phyloP scores from a whole-genome alignment of 2,113 vertebrate species.

The Cyprinodon brontotheroides region DNA sequence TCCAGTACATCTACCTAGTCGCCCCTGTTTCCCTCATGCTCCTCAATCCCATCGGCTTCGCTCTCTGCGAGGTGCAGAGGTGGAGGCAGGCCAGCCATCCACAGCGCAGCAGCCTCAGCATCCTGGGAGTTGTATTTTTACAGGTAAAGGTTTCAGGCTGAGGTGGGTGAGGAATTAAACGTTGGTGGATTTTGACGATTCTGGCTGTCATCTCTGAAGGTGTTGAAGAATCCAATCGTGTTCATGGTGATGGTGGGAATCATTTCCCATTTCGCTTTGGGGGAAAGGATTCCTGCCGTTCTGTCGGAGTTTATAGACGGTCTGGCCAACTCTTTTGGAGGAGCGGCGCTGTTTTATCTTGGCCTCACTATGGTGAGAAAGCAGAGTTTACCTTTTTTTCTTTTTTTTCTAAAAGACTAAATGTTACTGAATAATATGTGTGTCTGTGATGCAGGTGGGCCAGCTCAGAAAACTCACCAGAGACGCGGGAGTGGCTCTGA shows the following conservation, averaged over 20 bases:
- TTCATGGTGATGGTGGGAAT: conserved; percentile 97
- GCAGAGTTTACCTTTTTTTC: neutral
- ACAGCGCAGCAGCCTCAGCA: conserved; percentile 85
- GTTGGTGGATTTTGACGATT: fast-evolving
- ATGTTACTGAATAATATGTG: neutral
- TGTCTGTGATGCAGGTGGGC: conserved; percentile 74
- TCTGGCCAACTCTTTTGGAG: conserved; percentile 93
- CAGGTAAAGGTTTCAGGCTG: conserved; percentile 62
- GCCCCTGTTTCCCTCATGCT: conserved; percentile 98
- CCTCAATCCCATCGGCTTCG: conserved; percentile 95
- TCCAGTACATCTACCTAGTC: conserved; percentile 97
- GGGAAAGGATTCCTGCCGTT: conserved; percentile 87
- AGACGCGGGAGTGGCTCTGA: conserved; percentile 90
- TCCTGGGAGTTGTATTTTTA: conserved; percentile 87
- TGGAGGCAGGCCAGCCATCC: conserved; percentile 84
- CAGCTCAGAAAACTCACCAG: conserved; percentile 90
- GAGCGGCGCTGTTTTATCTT: conserved; percentile 95
- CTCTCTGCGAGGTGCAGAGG: conserved; percentile 96
- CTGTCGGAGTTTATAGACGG: conserved; percentile 93
- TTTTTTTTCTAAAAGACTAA: neutral
- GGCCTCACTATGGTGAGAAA: conserved; percentile 90
- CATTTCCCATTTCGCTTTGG: conserved; percentile 90
- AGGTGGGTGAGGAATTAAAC: neutral
- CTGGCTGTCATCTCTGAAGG: conserved; percentile 47
- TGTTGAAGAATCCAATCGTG: conserved; percentile 94